These are phyloP conservation scores for Manacus vitellinus DNA, from an alignment of 2,113 vertebrate genomes.

Conservation along the genomic window DNA sequence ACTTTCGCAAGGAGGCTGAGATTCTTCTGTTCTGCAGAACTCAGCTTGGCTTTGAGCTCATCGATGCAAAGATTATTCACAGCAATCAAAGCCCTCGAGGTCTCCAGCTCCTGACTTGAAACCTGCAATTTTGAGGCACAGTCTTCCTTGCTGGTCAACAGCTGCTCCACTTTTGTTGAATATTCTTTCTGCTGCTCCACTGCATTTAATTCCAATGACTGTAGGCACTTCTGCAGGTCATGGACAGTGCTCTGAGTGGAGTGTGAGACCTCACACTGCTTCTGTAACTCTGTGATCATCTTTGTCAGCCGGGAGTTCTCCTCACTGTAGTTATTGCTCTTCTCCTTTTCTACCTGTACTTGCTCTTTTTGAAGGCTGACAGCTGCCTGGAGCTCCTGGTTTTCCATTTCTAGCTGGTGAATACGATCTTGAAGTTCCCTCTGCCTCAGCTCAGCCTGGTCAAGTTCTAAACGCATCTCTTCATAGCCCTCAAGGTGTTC, in stretches of 20 bases:
- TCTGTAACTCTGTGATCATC: constrained; percentile 78
- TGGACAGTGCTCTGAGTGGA: constrained; percentile 68
- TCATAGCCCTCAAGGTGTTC: constrained; percentile 83
- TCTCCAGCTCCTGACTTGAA: constrained; percentile 63
- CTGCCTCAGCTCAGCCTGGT: constrained; percentile 87
- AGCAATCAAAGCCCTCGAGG: constrained; percentile 16
- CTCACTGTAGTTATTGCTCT: constrained; percentile 56
- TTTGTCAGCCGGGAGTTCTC: constrained; percentile 74
- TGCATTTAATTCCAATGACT: constrained; percentile 56
- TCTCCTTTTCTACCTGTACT: constrained; percentile 65
- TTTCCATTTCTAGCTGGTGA: constrained; percentile 85
- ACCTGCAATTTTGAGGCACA: constrained; percentile 55
- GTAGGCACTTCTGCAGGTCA: constrained; percentile 74
- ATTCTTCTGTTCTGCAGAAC: constrained; percentile 72
- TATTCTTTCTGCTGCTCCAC: constrained; percentile 48
- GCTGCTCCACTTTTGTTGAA: constrained; percentile 24
- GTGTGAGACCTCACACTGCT: constrained; percentile 78
- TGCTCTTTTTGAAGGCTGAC: constrained; percentile 56
- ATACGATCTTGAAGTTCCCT: constrained; percentile 79
- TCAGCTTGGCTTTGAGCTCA: constrained; percentile 70
- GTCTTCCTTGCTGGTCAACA: constrained; percentile 65
- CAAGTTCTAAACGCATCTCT: constrained; percentile 87
- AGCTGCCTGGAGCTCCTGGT: constrained; percentile 76
- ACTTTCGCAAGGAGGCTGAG: constrained; percentile 74
- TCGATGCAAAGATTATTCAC: constrained; percentile 36